Conservation (phyloP, 2,113 vertebrate species). For the Equus quagga region DNA sequence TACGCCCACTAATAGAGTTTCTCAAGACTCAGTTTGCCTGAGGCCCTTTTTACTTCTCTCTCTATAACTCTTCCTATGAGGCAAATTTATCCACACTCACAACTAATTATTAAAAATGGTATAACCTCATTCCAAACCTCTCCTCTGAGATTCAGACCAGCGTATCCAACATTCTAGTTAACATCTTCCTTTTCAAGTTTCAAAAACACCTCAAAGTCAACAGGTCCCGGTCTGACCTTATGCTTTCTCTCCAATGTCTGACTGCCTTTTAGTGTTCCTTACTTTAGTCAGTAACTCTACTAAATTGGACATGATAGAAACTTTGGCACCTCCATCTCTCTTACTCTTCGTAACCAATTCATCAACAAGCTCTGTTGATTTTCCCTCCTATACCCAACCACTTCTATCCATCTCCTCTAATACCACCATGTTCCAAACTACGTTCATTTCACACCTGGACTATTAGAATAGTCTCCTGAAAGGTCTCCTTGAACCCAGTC, state of each 20-base stretch:
- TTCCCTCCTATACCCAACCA: not conserved
- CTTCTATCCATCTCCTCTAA: not conserved
- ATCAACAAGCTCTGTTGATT: not conserved
- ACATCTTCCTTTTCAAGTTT: not conserved
- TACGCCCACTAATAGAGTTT: not conserved
- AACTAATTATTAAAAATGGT: not conserved
- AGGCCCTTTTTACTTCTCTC: not conserved
- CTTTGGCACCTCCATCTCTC: not conserved
- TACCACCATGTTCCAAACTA: not conserved
- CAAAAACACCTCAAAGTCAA: not conserved
- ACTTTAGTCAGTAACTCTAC: not conserved
- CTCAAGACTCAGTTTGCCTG: not conserved
- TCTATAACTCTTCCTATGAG: not conserved
- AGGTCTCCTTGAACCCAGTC: not conserved
- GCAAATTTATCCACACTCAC: not conserved
- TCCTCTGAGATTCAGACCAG: not conserved
- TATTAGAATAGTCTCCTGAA: constrained; percentile 3
- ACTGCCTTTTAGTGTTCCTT: not conserved
- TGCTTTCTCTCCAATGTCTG: not conserved
- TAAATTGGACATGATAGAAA: not conserved
- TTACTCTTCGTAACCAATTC: not conserved
- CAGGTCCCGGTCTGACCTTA: not conserved
- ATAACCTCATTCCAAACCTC: not conserved
- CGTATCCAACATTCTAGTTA: not conserved
- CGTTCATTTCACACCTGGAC: not conserved